Conservation (phyloP, 2,888 invertebrate species). For the Octodonta nipae region DNA sequence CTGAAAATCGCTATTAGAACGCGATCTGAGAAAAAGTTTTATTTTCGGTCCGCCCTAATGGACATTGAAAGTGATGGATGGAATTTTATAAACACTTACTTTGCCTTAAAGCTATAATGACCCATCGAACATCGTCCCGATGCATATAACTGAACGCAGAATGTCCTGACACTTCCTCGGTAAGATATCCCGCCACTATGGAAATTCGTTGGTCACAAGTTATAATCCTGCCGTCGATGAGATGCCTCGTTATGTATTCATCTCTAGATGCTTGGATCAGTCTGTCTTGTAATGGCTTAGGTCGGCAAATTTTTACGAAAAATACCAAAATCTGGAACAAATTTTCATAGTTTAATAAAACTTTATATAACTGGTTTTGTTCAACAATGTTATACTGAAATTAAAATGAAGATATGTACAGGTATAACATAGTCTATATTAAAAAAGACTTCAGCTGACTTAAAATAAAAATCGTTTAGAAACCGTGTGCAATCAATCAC, state of each 20-base stretch:
- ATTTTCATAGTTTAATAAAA: too few species aligned
- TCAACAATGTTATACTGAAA: too few species aligned
- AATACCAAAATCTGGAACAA: conserved; percentile 53
- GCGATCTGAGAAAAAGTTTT: too few species aligned
- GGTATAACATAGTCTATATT: too few species aligned
- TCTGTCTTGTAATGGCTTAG: conserved; percentile 53
- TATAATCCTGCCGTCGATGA: conserved; percentile 77
- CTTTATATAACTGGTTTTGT: too few species aligned
- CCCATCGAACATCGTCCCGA: conserved; percentile 77
- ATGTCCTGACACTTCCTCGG: conserved; percentile 74
- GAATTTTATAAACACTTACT: conserved; percentile 52
- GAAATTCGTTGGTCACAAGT: conserved; percentile 86
- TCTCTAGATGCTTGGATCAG: conserved; percentile 57
- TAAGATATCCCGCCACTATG: conserved; percentile 76
- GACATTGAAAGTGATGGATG: conserved; percentile 1
- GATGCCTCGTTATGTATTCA: conserved; percentile 81
- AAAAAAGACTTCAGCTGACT: too few species aligned
- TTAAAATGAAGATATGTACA: too few species aligned
- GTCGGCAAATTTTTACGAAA: conserved; percentile 58
- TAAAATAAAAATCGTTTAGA: too few species aligned
- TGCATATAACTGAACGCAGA: conserved; percentile 85
- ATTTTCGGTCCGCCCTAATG: too few species aligned
- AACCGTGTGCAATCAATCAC: too few species aligned
- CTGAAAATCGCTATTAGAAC: too few species aligned
- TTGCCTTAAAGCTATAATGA: conserved; percentile 72